Base-by-base conservation (phyloP, 2,797 vertebrate genomes). In the Esox masquinongy region DNA sequence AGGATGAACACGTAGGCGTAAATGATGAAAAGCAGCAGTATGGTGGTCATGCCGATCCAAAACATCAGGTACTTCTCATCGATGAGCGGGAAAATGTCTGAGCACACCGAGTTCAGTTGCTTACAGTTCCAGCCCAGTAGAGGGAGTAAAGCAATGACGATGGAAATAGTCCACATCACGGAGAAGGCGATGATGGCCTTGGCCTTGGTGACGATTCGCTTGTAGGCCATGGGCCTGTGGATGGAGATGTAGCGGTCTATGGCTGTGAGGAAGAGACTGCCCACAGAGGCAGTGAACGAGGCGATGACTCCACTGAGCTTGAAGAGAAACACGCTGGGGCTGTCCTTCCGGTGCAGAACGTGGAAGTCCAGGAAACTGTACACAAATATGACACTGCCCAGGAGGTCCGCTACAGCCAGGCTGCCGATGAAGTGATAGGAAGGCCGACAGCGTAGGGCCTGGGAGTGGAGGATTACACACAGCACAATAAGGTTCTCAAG, bases 321-420 rank as follows among this genome's bases (percentile, higher is more conserved):
- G 90, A 99, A 99, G 59, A 99, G 95, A 81, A 99, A 99, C 78
- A 99, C 92, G 0, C 95, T 96, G 19, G 95, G 96, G 80, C 93
- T 98, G 87, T 99, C 98, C 89, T 98, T 99, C 72, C 97, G 94
- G 90, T 99, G 97, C 86, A 99, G 96, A 85, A 99, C 95, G 1
- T 99, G 98, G 83, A 99, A 99, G 92, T 99, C 98, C 74, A 99
- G 94, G 86, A 99, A 99, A 87, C 98, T 99, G 89, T 99, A 99
- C 84, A 99, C 98, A 63, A 99, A 99, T 83, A 99, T 99, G 77
- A 99, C 96, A 0, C 98, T 99, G 80, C 97, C 97, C 61, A 99
- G 93, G 29, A 99, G 95, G 84, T 99, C 98, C 0, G 98, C 97
- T 84, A 99, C 95, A 0, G 98, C 98, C 92, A 99, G 89, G 89